These are phyloP conservation scores for Pteronura brasiliensis DNA, from an alignment of 2,113 vertebrate genomes.

Conservation along the genomic window DNA sequence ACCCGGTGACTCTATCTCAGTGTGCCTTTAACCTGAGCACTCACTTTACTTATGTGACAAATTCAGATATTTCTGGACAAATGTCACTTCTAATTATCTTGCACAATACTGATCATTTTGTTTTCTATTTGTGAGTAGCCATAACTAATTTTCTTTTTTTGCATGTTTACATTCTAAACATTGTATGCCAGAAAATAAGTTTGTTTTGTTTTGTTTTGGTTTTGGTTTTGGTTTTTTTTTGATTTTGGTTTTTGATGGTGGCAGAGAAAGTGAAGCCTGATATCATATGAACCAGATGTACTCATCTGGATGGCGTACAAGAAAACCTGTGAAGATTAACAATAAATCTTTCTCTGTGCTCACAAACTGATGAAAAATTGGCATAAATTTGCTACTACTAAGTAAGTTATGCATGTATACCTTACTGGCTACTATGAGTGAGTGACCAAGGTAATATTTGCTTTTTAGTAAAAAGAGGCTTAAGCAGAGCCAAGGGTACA, in stretches of 20 bases:
- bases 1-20: background rate
- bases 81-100: background rate
- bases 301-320: slow-evolving; percentile 16
- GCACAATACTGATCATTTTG: background rate
- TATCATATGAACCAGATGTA: slow-evolving; percentile 26
- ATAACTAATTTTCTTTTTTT: background rate
- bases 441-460: background rate
- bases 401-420: background rate
- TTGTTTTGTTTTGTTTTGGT: background rate
- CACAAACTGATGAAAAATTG: background rate
- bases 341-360: slow-evolving; percentile 29
- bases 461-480: background rate
- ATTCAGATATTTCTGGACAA: background rate
- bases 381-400: background rate
- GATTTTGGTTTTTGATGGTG: background rate
- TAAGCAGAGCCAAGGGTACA: background rate
- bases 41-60: background rate
- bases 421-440: background rate
- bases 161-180: background rate
- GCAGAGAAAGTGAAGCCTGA: slow-evolving; percentile 15
- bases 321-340: slow-evolving; percentile 27
- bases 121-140: background rate
- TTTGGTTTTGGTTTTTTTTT: background rate
- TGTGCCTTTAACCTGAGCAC: rapidly evolving
- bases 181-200: background rate